Conservation (phyloP, 23 tunicate genomes). For the Ciona savignyi region DNA sequence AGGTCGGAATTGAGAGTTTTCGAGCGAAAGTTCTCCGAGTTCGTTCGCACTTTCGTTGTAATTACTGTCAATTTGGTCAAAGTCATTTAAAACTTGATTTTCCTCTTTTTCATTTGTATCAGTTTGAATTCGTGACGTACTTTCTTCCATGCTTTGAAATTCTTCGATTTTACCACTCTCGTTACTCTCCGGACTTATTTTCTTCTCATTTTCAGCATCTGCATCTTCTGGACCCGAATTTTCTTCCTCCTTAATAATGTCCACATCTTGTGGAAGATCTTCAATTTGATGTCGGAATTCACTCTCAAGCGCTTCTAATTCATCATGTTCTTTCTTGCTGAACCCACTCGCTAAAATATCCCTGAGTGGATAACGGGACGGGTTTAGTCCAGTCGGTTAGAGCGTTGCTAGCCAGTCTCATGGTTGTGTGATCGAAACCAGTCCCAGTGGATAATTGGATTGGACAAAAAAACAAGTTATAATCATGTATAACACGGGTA, state of each 20-base stretch:
- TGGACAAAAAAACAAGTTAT: too few species aligned
- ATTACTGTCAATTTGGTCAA: too few species aligned
- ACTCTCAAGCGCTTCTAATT: slow-evolving; percentile 26
- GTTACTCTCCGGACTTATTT: neutral
- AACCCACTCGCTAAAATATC: slow-evolving; percentile 59
- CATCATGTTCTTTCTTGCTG: slow-evolving; percentile 18
- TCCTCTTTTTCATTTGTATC: too few species aligned
- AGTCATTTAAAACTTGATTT: too few species aligned
- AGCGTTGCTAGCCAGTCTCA: too few species aligned
- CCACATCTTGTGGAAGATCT: neutral
- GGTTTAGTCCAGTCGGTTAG: too few species aligned
- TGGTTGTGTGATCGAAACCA: too few species aligned
- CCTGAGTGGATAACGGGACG: slow-evolving; percentile 1
- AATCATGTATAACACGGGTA: too few species aligned
- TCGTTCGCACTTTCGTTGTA: slow-evolving; percentile 6
- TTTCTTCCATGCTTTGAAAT: neutral
- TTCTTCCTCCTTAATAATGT: too few species aligned
- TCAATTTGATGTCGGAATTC: slow-evolving; percentile 32
- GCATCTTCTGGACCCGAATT: slow-evolving; percentile 3
- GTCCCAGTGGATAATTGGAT: too few species aligned
- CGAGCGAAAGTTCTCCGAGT: slow-evolving; percentile 17
- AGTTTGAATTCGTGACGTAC: neutral
- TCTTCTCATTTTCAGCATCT: neutral
- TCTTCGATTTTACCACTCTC: neutral
- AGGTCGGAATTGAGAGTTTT: slow-evolving; percentile 35